Evolutionary conservation across 2,888 invertebrate species (phyloP).

Genomic region (Nemurella pictetii): DNA sequence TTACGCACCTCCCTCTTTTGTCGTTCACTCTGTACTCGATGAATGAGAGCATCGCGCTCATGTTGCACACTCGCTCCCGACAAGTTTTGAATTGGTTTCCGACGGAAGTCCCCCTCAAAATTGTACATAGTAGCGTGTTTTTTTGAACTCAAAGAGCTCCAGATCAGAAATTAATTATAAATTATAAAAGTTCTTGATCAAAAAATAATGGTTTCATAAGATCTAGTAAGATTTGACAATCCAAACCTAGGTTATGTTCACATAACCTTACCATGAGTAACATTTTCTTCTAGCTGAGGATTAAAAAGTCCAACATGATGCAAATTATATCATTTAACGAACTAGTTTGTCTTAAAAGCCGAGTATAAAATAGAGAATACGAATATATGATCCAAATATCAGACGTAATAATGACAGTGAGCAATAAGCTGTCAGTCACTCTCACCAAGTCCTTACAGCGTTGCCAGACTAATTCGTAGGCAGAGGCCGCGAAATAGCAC

Average conservation of each 20-base stretch:
- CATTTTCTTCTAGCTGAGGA: not conserved
- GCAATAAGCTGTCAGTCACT: not conserved
- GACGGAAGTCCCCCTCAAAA: constrained; percentile 89
- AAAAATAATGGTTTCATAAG: not conserved
- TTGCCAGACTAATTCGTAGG: too few relatives aligned
- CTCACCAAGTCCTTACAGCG: too few relatives aligned
- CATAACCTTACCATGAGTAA: not conserved
- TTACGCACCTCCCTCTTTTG: constrained; percentile 78
- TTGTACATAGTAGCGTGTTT: constrained; percentile 57
- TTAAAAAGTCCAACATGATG: not conserved
- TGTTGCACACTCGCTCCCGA: constrained; percentile 81
- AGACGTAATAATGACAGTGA: not conserved
- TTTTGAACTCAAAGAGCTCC: not conserved
- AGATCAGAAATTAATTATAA: not conserved
- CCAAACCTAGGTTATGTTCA: not conserved
- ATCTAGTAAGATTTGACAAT: not conserved
- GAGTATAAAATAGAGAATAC: too few relatives aligned
- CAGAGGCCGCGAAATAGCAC: too few relatives aligned
- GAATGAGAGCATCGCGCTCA: constrained; percentile 71
- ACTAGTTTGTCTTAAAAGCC: too few relatives aligned
- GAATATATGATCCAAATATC: not conserved
- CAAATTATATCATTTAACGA: too few relatives aligned
- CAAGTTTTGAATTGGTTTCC: constrained; percentile 85
- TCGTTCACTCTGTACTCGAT: constrained; percentile 82
- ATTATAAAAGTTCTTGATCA: not conserved